Conservation (phyloP, 2,888 invertebrate genomes). For the Isoperla grammatica region DNA sequence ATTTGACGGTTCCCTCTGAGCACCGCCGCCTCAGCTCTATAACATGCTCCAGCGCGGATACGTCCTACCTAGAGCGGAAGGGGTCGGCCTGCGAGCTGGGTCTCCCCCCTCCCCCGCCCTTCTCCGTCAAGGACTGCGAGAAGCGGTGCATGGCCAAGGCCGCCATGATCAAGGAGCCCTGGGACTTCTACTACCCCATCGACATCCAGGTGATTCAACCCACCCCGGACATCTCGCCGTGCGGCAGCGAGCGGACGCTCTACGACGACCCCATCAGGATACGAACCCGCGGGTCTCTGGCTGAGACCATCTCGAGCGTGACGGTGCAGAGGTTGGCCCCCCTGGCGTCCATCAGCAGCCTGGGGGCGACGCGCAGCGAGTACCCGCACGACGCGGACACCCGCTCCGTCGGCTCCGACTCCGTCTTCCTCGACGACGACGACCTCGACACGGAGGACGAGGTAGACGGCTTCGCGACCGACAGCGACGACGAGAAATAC, state of each 20-base stretch:
- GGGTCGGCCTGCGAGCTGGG: conserved; percentile 74
- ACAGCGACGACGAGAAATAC: conserved; percentile 53
- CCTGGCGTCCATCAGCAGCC: conserved; percentile 74
- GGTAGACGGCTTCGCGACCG: conserved; percentile 77
- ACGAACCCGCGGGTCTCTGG: conserved; percentile 12
- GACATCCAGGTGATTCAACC: conserved; percentile 68
- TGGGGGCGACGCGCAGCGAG: conserved; percentile 50
- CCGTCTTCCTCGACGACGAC: conserved; percentile 70
- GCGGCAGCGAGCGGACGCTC: conserved; percentile 59
- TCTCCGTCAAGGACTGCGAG: conserved; percentile 13
- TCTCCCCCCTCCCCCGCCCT: conserved; percentile 54
- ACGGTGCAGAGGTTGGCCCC: conserved; percentile 58
- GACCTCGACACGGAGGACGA: conserved; percentile 75
- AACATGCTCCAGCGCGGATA: conserved; percentile 79
- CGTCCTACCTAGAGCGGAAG: conserved; percentile 75
- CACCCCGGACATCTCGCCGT: conserved; percentile 78
- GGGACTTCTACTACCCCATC: conserved; percentile 56
- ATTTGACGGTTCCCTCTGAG: conserved; percentile 26
- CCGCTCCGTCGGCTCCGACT: conserved; percentile 62
- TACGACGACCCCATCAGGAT: conserved; percentile 39
- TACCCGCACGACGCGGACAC: conserved; percentile 60
- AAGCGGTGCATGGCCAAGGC: conserved; percentile 3
- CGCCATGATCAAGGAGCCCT: conserved; percentile 37
- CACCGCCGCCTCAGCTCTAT: conserved; percentile 67
- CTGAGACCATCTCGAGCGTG: conserved; percentile 15